phyloP scores from a whole-genome alignment of 2,888 invertebrate genomes.

The Lasioglossum malachurum region DNA sequence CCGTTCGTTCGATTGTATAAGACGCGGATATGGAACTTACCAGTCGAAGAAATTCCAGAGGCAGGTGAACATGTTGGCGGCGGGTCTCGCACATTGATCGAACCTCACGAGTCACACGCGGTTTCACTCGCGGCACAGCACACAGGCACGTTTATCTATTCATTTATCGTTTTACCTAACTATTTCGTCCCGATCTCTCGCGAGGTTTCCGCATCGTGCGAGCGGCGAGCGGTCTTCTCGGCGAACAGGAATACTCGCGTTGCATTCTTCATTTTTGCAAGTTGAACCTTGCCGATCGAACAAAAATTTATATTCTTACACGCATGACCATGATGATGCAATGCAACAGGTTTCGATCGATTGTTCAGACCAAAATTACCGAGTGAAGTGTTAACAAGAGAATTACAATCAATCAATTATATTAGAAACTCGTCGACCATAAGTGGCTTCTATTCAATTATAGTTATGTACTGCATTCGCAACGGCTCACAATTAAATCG shows the following conservation, averaged over 20 bases:
- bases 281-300: not conserved
- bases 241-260: conserved; percentile 13
- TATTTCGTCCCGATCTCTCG: conserved; percentile 11
- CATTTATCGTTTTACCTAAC: not conserved
- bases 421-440: no score
- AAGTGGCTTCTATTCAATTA: no score
- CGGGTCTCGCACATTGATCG: conserved; percentile 56
- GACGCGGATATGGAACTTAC: conserved; percentile 81
- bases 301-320: not conserved
- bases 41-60: conserved; percentile 88
- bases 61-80: conserved; percentile 87
- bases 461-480: no score
- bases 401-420: no score
- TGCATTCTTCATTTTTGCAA: not conserved
- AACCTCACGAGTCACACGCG: conserved; percentile 18
- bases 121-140: conserved; percentile 30
- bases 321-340: no score
- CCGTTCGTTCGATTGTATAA: not conserved
- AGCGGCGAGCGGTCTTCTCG: not conserved
- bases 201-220: conserved; percentile 13
- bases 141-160: conserved; percentile 4
- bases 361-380: no score
- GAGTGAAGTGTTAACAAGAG: no score
- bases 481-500: no score
- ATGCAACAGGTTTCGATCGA: no score